Conservation (phyloP, 2,113 vertebrate genomes). For the Oenanthe melanoleuca region DNA sequence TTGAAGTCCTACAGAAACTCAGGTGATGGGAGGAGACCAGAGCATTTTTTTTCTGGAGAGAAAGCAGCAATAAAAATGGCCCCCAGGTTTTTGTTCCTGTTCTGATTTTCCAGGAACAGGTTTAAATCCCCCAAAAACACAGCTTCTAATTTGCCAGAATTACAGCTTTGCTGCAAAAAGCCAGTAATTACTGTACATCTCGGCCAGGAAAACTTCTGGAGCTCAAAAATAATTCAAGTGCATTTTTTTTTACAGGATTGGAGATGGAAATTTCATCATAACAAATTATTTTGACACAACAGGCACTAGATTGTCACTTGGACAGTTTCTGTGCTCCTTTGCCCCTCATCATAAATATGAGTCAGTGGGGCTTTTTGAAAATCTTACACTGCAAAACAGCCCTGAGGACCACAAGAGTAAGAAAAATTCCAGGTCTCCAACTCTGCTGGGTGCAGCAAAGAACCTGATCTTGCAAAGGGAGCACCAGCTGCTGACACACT, state of each 20-base stretch:
- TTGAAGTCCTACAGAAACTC: neutral
- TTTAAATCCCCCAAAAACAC: neutral
- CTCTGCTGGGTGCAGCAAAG: neutral
- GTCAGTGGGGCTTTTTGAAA: neutral
- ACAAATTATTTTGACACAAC: neutral
- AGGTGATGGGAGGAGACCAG: neutral
- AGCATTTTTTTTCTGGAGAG: neutral
- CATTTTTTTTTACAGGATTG: neutral
- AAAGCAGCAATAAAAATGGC: neutral
- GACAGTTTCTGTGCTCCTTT: neutral
- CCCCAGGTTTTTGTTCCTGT: neutral
- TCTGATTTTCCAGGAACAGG: neutral
- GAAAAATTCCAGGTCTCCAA: neutral
- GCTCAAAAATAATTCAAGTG: neutral
- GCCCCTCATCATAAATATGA: neutral
- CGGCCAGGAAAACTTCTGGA: neutral
- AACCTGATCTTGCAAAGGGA: neutral
- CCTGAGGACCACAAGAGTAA: rapidly evolving
- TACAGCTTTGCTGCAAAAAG: neutral
- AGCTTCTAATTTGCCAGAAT: neutral
- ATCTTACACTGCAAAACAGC: neutral
- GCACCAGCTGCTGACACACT: neutral
- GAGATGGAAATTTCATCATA: neutral
- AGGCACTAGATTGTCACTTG: neutral
- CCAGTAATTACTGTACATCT: neutral